Conservation (phyloP, 1,140 invertebrate species). For the Drosophila insularis region DNA sequence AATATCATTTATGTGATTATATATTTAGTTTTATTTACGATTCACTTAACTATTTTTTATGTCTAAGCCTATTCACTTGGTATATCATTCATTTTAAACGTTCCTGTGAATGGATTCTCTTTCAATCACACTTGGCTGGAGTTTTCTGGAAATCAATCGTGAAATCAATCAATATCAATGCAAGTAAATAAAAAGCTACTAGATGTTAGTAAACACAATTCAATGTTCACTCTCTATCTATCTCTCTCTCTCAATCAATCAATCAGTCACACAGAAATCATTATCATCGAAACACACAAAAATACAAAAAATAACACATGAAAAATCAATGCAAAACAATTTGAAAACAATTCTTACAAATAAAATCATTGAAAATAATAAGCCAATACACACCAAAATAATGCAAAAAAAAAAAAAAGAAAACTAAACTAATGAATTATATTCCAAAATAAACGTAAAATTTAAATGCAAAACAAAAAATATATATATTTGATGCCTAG, state of each 20-base stretch:
- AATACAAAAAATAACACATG: conserved; percentile 18
- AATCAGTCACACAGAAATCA: too few species aligned
- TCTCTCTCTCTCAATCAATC: not conserved
- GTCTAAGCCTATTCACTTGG: too few species aligned
- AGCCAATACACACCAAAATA: conserved; percentile 19
- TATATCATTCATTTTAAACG: too few species aligned
- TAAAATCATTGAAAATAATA: conserved; percentile 10
- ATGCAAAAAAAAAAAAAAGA: conserved; percentile 55
- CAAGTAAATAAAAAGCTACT: not conserved
- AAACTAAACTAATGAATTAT: conserved; percentile 53
- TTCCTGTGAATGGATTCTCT: too few species aligned
- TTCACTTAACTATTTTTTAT: too few species aligned
- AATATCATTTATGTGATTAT: not conserved
- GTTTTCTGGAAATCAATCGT: not conserved
- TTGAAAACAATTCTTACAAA: conserved; percentile 2
- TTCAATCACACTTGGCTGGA: too few species aligned
- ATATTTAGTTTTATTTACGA: not conserved
- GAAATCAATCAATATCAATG: conserved; percentile 2
- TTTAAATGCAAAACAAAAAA: conserved; percentile 20
- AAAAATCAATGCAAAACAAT: conserved; percentile 14
- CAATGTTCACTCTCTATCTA: not conserved
- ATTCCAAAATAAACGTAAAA: conserved; percentile 61
- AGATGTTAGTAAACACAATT: not conserved
- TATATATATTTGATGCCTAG: too few species aligned
- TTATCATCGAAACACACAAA: not conserved